Evolutionary conservation across 2,888 invertebrate genomes (phyloP).

Genomic region (Apamea crenata): DNA sequence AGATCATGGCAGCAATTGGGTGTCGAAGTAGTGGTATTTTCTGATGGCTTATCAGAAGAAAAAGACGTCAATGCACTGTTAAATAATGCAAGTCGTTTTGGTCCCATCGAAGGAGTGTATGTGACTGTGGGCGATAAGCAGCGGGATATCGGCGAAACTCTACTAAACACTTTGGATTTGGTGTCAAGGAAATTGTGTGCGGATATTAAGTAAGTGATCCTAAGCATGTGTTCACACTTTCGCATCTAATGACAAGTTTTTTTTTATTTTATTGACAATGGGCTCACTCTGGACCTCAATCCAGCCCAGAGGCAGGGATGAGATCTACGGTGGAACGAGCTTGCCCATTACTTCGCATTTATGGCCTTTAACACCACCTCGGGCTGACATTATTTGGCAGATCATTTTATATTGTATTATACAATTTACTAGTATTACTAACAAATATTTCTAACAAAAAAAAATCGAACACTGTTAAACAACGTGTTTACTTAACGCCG

Average conservation of each 20-base stretch:
- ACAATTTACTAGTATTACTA: not conserved
- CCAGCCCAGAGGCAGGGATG: too few species aligned
- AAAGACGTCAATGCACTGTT: slow-evolving; percentile 25
- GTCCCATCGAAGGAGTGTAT: too few species aligned
- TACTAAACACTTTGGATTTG: too few species aligned
- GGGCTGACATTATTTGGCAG: not conserved
- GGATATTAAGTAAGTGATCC: slow-evolving; percentile 41
- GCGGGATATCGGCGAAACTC: too few species aligned
- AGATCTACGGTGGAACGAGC: too few species aligned
- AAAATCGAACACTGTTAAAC: not conserved
- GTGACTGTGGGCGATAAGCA: too few species aligned
- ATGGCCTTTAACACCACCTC: not conserved
- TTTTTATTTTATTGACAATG: too few species aligned
- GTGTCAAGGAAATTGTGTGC: slow-evolving; percentile 26
- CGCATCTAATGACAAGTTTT: not conserved
- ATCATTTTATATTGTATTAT: not conserved
- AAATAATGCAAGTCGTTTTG: slow-evolving; percentile 19
- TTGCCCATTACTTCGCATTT: too few species aligned
- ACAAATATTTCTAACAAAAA: not conserved
- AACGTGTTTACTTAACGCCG: not conserved
- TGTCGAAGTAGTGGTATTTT: slow-evolving; percentile 30
- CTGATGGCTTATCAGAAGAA: not conserved
- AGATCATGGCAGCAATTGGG: slow-evolving; percentile 51
- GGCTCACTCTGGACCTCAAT: too few species aligned
- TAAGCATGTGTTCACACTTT: not conserved